phyloP scores from a whole-genome alignment of 2,113 vertebrate species.

The Leucosticte australis region DNA sequence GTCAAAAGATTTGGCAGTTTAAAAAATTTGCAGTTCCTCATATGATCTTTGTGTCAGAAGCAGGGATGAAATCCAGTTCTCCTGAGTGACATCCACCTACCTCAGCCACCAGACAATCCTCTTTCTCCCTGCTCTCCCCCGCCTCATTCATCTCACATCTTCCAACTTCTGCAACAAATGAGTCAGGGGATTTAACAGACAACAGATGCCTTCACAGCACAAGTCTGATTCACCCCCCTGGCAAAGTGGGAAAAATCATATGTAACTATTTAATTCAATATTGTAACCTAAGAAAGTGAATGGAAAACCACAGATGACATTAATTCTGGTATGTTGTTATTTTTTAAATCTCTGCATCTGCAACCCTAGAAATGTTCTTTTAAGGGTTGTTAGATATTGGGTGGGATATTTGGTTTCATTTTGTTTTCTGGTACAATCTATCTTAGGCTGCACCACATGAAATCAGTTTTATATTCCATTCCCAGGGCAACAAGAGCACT shows the following conservation, averaged over 20 bases:
- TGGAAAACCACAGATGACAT: conserved; percentile 2
- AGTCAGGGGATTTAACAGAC: conserved; percentile 55
- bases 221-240: conserved; percentile 31
- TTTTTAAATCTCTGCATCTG: neutral
- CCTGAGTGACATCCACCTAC: neutral
- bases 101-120: neutral
- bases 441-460: neutral
- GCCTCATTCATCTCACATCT: conserved; percentile 11
- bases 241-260: conserved; percentile 21
- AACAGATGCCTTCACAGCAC: conserved; percentile 41
- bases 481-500: neutral
- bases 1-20: neutral
- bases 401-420: neutral
- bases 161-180: conserved; percentile 30
- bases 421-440: neutral
- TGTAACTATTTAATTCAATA: conserved; percentile 28
- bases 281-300: conserved; percentile 34
- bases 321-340: neutral
- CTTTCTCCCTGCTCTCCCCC: neutral
- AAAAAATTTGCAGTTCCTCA: neutral
- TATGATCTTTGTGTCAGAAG: neutral
- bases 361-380: neutral
- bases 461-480: neutral
- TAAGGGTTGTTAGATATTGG: neutral
- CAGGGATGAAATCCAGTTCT: neutral